These are phyloP conservation scores for Mesaphorura yosii DNA, from an alignment of 1,140 invertebrate species.

Conservation along the genomic window DNA sequence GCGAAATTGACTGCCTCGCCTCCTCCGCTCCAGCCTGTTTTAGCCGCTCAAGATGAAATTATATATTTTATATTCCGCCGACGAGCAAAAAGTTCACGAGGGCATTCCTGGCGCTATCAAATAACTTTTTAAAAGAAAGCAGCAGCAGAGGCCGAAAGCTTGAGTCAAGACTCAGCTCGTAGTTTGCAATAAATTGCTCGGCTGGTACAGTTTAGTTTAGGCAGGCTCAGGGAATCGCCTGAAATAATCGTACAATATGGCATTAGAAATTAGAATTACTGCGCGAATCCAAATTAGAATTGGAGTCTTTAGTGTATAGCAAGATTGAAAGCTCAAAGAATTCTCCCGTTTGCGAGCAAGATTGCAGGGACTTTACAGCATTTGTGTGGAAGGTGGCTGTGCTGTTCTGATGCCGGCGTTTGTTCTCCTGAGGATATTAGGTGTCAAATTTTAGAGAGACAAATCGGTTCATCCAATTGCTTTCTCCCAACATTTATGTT, in stretches of 20 bases:
- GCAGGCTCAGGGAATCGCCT: too few relatives aligned
- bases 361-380: neutral
- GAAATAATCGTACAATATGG: too few relatives aligned
- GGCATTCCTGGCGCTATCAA: neutral
- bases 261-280: too few relatives aligned
- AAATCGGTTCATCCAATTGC: slow-evolving; percentile 32
- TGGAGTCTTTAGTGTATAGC: neutral
- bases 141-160: too few relatives aligned
- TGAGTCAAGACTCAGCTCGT: too few relatives aligned
- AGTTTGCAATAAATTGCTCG: too few relatives aligned
- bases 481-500: slow-evolving; percentile 30
- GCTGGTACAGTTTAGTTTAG: too few relatives aligned
- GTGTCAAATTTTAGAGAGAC: slow-evolving; percentile 32
- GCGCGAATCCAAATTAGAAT: neutral
- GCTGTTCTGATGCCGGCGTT: neutral
- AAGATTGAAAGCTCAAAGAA: neutral
- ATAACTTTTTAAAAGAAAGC: too few relatives aligned
- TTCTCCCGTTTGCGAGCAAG: neutral
- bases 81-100: neutral
- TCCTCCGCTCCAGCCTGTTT: neutral
- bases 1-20: neutral
- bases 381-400: neutral
- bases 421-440: slow-evolving; percentile 22
- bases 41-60: neutral
- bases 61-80: neutral